Evolutionary conservation across 2,113 vertebrate species (phyloP).

Genomic region (Chionis minor): DNA sequence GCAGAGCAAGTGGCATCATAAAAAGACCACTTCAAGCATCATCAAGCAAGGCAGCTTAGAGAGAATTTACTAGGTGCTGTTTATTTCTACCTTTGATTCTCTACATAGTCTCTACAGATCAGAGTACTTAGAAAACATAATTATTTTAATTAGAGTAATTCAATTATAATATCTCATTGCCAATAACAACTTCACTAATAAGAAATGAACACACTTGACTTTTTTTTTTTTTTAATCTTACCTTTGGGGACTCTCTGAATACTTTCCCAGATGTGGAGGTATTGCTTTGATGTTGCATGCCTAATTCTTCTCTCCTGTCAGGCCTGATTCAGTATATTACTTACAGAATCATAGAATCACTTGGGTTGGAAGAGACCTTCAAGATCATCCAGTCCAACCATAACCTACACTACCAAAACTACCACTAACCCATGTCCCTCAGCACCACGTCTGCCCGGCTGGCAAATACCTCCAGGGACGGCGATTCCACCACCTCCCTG

Average conservation of each 20-base stretch:
- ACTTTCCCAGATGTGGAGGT: constrained; percentile 31
- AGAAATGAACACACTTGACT: constrained; percentile 64
- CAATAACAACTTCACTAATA: constrained; percentile 68
- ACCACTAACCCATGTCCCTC: too few species aligned
- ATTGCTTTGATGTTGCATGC: constrained; percentile 18
- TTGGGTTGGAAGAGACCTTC: too few species aligned
- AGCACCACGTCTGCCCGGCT: too few species aligned
- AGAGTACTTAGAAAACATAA: constrained; percentile 70
- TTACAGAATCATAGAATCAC: neutral
- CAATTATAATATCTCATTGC: constrained; percentile 69
- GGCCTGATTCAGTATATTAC: neutral
- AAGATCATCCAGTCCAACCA: too few species aligned
- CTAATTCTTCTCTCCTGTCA: constrained; percentile 20
- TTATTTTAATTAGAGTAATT: constrained; percentile 74
- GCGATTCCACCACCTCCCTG: too few species aligned
- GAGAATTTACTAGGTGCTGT: constrained; percentile 55
- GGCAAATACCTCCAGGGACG: too few species aligned
- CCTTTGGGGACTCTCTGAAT: constrained; percentile 53
- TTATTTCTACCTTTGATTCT: constrained; percentile 65
- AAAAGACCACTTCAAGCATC: neutral
- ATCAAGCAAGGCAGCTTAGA: constrained; percentile 22
- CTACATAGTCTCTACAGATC: constrained; percentile 60
- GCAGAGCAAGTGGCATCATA: neutral
- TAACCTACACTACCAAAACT: too few species aligned
- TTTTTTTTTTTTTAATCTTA: constrained; percentile 34